Evolutionary conservation across 1,140 invertebrate genomes (phyloP).

Genomic region (Drosophila takahashii): DNA sequence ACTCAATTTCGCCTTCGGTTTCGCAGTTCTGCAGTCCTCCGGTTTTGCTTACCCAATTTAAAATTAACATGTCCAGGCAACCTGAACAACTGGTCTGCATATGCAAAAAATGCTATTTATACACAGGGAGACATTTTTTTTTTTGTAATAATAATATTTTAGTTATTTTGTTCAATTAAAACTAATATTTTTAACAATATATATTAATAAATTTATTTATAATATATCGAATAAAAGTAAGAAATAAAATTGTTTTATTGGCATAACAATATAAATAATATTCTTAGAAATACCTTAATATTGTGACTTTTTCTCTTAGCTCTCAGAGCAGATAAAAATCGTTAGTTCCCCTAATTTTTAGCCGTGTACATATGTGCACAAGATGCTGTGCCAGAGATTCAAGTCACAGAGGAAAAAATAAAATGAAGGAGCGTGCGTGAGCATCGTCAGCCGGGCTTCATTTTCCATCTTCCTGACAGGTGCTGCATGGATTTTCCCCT

Average conservation of each 20-base stretch:
- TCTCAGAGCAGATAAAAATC: too few species aligned
- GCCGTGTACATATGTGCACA: slow-evolving; percentile 17
- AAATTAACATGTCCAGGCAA: slow-evolving; percentile 77
- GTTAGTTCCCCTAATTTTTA: not conserved
- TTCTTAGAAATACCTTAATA: too few species aligned
- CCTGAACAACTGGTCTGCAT: slow-evolving; percentile 50
- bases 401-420: slow-evolving; percentile 39
- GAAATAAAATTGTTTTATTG: too few species aligned
- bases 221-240: too few species aligned
- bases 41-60: slow-evolving; percentile 69
- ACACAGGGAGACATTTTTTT: not conserved
- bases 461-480: slow-evolving; percentile 58
- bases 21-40: slow-evolving; percentile 39
- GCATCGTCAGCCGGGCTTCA: slow-evolving; percentile 45
- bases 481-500: slow-evolving; percentile 54
- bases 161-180: too few species aligned
- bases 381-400: slow-evolving; percentile 34
- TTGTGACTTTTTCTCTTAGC: too few species aligned
- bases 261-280: too few species aligned
- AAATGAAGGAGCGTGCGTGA: slow-evolving; percentile 45
- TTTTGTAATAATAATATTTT: too few species aligned
- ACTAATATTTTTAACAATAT: too few species aligned
- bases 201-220: too few species aligned
- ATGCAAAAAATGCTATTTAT: slow-evolving; percentile 28
- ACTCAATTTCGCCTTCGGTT: slow-evolving; percentile 67